Percentiles rank a stretch among this genome's conserved stretches.
Conservation (phyloP, 1,140 invertebrate species). For the Metaphire vulgaris region DNA sequence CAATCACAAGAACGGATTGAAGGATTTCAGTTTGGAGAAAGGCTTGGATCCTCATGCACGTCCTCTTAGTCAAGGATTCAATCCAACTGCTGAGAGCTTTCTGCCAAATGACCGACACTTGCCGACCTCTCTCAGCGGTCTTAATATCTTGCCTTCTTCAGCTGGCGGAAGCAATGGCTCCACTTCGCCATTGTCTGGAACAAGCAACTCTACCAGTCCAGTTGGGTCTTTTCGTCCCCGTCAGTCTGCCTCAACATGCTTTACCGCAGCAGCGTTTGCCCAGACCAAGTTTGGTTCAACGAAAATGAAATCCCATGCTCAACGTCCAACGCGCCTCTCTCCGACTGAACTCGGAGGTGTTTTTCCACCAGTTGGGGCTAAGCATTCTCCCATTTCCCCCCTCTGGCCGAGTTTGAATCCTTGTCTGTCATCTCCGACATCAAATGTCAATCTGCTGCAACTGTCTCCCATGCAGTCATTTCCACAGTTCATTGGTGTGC, state of each 20-base stretch:
- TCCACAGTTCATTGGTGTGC: background rate
- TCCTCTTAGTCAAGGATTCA: slow-evolving; percentile 78
- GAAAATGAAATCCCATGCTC: slow-evolving; percentile 91
- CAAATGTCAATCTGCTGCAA: background rate
- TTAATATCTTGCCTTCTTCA: slow-evolving; percentile 42
- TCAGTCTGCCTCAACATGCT: slow-evolving; percentile 61
- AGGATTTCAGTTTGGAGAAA: slow-evolving; percentile 57
- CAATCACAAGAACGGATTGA: slow-evolving; percentile 41
- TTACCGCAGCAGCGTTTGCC: slow-evolving; percentile 94
- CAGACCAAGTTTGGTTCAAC: slow-evolving; percentile 98
- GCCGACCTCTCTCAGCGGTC: slow-evolving; percentile 52
- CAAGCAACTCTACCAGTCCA: slow-evolving; percentile 35
- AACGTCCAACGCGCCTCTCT: slow-evolving; percentile 84
- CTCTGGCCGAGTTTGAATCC: background rate
- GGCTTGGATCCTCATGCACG: slow-evolving; percentile 66
- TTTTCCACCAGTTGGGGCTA: background rate
- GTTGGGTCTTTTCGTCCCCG: slow-evolving; percentile 64
- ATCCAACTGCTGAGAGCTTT: slow-evolving; percentile 91
- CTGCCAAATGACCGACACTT: slow-evolving; percentile 69
- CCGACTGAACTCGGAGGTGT: slow-evolving; percentile 68
- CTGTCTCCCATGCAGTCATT: background rate
- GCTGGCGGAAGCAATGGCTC: slow-evolving; percentile 36
- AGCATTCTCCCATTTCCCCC: background rate
- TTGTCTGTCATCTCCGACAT: background rate
- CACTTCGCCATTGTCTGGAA: slow-evolving; percentile 2